These are phyloP conservation scores for Frieseomelitta varia DNA, from an alignment of 1,140 invertebrate species.

Conservation along the genomic window DNA sequence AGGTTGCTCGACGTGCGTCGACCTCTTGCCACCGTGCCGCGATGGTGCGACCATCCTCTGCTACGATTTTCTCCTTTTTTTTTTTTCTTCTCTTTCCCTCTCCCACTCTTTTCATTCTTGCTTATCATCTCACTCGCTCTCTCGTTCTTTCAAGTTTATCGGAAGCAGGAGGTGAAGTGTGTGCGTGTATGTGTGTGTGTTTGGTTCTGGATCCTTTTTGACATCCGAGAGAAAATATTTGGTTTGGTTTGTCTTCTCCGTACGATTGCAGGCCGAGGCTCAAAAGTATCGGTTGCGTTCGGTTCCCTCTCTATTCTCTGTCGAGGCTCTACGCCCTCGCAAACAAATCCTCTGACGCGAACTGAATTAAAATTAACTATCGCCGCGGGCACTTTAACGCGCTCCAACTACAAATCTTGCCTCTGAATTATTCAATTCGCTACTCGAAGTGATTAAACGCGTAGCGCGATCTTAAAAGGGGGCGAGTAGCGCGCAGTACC, in stretches of 20 bases:
- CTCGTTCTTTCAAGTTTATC: neutral
- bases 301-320: neutral
- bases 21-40: conserved; percentile 54
- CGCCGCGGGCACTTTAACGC: neutral
- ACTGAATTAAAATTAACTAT: neutral
- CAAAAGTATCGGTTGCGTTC: too few relatives aligned
- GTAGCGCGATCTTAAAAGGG: neutral
- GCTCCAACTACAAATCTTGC: neutral
- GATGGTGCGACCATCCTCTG: neutral
- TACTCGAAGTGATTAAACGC: neutral
- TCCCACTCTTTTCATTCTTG: conserved; percentile 25
- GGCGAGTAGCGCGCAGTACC: accelerated
- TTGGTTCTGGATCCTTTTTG: neutral
- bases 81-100: neutral
- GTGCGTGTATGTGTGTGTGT: neutral
- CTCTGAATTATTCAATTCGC: neutral
- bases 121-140: neutral
- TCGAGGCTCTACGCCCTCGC: neutral
- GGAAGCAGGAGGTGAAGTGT: neutral
- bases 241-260: neutral
- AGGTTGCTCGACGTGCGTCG: conserved; percentile 72
- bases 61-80: neutral
- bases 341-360: neutral
- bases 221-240: neutral
- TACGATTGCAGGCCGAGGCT: neutral